These are phyloP conservation scores for Blennius ocellaris DNA, from an alignment of 2,113 vertebrate genomes.

Conservation along the genomic window DNA sequence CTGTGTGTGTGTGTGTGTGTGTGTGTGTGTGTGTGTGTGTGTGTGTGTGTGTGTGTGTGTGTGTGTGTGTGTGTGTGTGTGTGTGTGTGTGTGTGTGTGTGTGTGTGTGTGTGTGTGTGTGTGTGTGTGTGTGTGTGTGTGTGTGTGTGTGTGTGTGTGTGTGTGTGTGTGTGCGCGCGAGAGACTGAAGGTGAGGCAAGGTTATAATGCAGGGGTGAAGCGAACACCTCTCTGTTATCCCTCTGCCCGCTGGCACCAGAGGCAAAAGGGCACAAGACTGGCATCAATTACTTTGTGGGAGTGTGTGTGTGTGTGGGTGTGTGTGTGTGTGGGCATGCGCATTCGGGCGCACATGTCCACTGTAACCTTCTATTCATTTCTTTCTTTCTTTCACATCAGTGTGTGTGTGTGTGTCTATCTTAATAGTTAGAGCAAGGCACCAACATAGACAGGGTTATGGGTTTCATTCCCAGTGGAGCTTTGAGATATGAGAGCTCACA, in stretches of 20 bases:
- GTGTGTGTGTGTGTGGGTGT: conserved; percentile 23
- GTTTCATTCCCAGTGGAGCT: conserved; percentile 40
- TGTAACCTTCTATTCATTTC: conserved; percentile 19
- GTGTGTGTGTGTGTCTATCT: conserved; percentile 14
- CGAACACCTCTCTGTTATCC: conserved; percentile 73
- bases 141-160: conserved; percentile 18
- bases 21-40: conserved; percentile 20
- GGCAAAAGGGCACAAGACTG: conserved; percentile 78
- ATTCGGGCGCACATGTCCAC: conserved; percentile 1
- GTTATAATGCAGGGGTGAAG: conserved; percentile 77
- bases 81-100: conserved; percentile 22
- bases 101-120: conserved; percentile 18
- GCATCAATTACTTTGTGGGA: conserved; percentile 71
- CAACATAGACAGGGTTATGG: conserved; percentile 36
- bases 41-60: conserved; percentile 15
- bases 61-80: conserved; percentile 13
- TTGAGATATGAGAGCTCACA: conserved; percentile 50
- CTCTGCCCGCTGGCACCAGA: conserved; percentile 73
- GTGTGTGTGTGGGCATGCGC: neutral
- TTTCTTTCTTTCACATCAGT: conserved; percentile 42
- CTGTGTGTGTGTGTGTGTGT: conserved; percentile 14
- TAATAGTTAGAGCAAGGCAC: conserved; percentile 29
- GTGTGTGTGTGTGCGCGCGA: conserved; percentile 16
- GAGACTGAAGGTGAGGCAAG: conserved; percentile 82
- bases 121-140: conserved; percentile 16